Evolutionary conservation across 2,113 vertebrate genomes (phyloP), one percentile per base, ranked within the genome.

Genomic region (Perca fluviatilis): DNA sequence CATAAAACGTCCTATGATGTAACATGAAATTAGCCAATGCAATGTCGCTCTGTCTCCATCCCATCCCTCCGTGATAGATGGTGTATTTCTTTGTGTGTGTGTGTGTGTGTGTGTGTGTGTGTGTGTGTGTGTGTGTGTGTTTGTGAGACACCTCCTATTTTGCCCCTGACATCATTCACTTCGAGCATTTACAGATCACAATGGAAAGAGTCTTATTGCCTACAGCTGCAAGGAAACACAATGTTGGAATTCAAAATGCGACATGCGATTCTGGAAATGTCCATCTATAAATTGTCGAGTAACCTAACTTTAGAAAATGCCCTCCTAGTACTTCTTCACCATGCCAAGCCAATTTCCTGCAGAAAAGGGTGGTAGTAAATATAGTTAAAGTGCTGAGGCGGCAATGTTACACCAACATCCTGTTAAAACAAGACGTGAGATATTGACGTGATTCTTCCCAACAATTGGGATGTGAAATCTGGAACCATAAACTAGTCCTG

Each of bases 331-430:
- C 81, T 87, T 83, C 87, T 84, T 92, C 84, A 79, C 74, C 81
- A 89, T 66, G 84, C 91, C 74, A 79, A 94, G 89, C 91, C 93
- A 94, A 94, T 95, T 91, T 94, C 93, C 91, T 71, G 80, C 57
- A 62, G 87, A 94, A 94, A 93, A 86, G 74, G 87, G 62, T 74
- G 91, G 91, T 84, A 92, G 90, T 95, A 95, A 96, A 95, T 95
- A 94, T 91, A 92, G 91, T 89, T 95, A 93, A 95, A 93, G 89
- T 92, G 93, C 91, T 91, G 93, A 89, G 86, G 71, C 74, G 49
- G 88, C 94, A 81, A 79, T 76, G 91, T 86, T 88, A 90, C 86
- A 79, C 83, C 88, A 89, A 78, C 74, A 88, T 66, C 86, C 88
- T 80, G 80, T 88, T 91, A 88, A 89, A 93, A 82, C 49, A 73